Percentiles rank a stretch among this genome's conserved stretches.
These are phyloP conservation scores for Tamias sibiricus DNA, from an alignment of 2,113 vertebrate genomes.

Conservation along the genomic window DNA sequence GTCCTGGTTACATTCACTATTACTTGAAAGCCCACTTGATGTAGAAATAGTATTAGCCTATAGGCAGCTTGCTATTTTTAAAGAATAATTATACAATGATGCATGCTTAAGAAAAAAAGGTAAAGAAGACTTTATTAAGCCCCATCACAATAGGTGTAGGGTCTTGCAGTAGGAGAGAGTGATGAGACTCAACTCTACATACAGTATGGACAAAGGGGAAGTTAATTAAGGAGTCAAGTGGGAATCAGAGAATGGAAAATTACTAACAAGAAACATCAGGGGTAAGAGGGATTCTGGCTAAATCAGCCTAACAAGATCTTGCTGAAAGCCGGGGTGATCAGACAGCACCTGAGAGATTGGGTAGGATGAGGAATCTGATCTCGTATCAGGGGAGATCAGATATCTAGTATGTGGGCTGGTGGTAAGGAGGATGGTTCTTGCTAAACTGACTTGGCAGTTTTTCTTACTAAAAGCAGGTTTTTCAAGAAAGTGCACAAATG, in stretches of 20 bases:
- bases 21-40: neutral
- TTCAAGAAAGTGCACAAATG: neutral
- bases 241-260: neutral
- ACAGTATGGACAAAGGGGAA: neutral
- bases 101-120: neutral
- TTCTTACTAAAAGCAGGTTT: neutral
- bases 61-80: neutral
- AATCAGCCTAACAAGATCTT: neutral
- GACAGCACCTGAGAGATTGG: rapidly evolving
- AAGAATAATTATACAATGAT: neutral
- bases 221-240: neutral
- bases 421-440: neutral
- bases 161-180: neutral
- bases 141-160: neutral
- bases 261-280: neutral
- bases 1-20: neutral
- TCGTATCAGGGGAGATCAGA: neutral
- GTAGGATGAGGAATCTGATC: neutral
- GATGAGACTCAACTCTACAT: neutral
- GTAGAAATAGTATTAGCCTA: neutral
- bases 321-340: neutral
- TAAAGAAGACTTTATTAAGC: neutral
- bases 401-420: too few species aligned
- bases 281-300: neutral
- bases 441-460: neutral